phyloP scores from a whole-genome alignment of 2,797 vertebrate genomes.

The Chanos chanos region DNA sequence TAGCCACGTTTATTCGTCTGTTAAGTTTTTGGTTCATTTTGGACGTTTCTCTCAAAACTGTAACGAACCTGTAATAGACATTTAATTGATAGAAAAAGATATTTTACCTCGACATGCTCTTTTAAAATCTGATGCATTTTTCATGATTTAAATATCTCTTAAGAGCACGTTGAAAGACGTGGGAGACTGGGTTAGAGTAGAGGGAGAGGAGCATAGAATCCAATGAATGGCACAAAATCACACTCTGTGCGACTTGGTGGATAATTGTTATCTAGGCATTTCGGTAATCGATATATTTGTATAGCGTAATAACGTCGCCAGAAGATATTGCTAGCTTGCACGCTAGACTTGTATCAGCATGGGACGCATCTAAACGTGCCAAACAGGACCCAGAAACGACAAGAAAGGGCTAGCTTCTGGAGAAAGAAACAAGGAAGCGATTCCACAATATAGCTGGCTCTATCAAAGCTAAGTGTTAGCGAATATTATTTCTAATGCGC shows the following conservation, averaged over 20 bases:
- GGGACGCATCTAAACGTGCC: slow-evolving; percentile 55
- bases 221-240: slow-evolving; percentile 52
- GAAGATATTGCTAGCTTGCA: slow-evolving; percentile 4
- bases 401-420: slow-evolving; percentile 37
- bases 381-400: slow-evolving; percentile 30
- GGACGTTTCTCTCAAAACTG: slow-evolving; percentile 3
- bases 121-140: slow-evolving; percentile 15
- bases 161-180: slow-evolving; percentile 49
- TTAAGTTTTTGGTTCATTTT: slow-evolving; percentile 36
- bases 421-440: slow-evolving; percentile 66
- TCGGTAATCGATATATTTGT: slow-evolving; percentile 25
- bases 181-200: slow-evolving; percentile 14
- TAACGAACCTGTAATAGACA: slow-evolving; percentile 6
- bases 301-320: slow-evolving; percentile 4
- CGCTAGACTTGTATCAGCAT: slow-evolving; percentile 36
- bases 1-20: slow-evolving; percentile 49
- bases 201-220: slow-evolving; percentile 13
- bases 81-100: slow-evolving; percentile 36
- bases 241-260: slow-evolving; percentile 43
- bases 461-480: slow-evolving; percentile 51
- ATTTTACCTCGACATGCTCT: neutral
- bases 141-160: slow-evolving; percentile 19
- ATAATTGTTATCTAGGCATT: slow-evolving; percentile 48
- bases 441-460: slow-evolving; percentile 38
- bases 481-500: slow-evolving; percentile 68